phyloP scores from a whole-genome alignment of 2,113 vertebrate genomes.

The Oophaga pumilio region DNA sequence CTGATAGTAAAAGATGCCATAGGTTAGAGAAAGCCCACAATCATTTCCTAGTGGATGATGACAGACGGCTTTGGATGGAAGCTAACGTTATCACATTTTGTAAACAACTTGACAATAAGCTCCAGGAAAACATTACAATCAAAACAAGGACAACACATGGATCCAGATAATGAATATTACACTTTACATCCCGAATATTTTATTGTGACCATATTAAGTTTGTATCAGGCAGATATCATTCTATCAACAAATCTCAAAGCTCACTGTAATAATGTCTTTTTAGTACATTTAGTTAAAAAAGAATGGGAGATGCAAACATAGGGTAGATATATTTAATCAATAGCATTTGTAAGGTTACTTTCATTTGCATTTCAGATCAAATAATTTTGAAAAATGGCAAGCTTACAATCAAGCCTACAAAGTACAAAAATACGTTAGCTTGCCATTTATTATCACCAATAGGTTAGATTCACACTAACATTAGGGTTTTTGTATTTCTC shows the following conservation, averaged over 20 bases:
- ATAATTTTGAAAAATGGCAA: background rate
- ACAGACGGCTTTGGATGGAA: constrained; percentile 38
- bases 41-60: constrained; percentile 38
- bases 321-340: too few relatives aligned
- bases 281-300: too few relatives aligned
- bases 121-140: constrained; percentile 30
- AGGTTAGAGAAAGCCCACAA: constrained; percentile 40
- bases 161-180: constrained; percentile 22
- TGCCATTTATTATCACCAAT: too few relatives aligned
- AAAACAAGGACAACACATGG: constrained; percentile 21
- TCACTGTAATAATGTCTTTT: background rate
- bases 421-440: too few relatives aligned
- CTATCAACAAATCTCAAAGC: too few relatives aligned
- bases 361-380: background rate
- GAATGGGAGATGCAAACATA: too few relatives aligned
- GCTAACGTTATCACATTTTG: constrained; percentile 58
- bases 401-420: too few relatives aligned
- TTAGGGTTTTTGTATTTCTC: too few relatives aligned
- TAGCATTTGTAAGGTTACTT: background rate
- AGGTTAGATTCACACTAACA: too few relatives aligned
- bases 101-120: constrained; percentile 61
- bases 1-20: constrained; percentile 53
- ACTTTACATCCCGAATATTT: background rate
- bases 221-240: background rate
- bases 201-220: too few relatives aligned